A percentile compares a stretch with the other conserved stretches of the same genome.
Evolutionary conservation across 64 coral and sea anemone species (phyloP).

Genomic region (Dendronephthya gigantea): DNA sequence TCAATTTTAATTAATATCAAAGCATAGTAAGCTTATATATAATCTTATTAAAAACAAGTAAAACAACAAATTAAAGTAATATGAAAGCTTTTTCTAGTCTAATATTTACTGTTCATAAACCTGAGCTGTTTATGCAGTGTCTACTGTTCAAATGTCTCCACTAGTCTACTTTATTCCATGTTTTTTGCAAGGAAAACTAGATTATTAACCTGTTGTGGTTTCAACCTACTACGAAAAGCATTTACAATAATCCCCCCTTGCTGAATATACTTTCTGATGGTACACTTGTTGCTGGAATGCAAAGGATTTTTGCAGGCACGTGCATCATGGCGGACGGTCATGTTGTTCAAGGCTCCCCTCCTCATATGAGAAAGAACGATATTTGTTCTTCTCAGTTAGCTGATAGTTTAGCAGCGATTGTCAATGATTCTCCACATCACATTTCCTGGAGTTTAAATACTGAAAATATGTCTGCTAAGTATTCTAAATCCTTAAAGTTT

Average conservation of each 20-base stretch:
- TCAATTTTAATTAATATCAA: conserved; percentile 18
- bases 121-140: neutral
- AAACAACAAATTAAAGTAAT: conserved; percentile 20
- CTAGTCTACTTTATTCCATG: conserved; percentile 22
- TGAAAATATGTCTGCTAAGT: too few relatives aligned
- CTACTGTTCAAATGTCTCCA: neutral
- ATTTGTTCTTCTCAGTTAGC: too few relatives aligned
- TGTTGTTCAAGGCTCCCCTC: too few relatives aligned
- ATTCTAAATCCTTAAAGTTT: too few relatives aligned
- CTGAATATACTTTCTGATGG: conserved; percentile 16
- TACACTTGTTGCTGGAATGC: conserved; percentile 17
- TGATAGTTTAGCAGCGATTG: too few relatives aligned
- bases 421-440: too few relatives aligned
- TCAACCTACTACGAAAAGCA: conserved; percentile 12
- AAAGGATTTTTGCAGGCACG: too few relatives aligned
- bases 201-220: conserved; percentile 10
- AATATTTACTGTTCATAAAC: conserved; percentile 19
- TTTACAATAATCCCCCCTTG: neutral
- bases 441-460: too few relatives aligned
- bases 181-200: conserved; percentile 18
- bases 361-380: too few relatives aligned
- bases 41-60: conserved; percentile 20
- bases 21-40: conserved; percentile 13
- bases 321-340: too few relatives aligned
- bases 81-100: neutral